Conservation (phyloP, 2,113 vertebrate species). For the Chascanopsetta lugubris region DNA sequence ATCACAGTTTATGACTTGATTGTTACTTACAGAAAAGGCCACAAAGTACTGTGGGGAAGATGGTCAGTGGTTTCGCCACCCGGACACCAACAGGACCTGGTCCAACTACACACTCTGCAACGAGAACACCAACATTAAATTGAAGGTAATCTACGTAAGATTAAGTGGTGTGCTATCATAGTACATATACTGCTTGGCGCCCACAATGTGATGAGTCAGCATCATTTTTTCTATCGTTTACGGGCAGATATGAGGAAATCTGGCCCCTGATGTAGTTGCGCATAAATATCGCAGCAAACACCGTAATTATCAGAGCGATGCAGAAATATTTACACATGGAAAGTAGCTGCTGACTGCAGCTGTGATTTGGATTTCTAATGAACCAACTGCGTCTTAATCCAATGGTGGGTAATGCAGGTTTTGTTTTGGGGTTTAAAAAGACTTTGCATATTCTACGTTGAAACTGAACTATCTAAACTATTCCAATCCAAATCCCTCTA, state of each 20-base stretch:
- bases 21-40: slow-evolving; percentile 84
- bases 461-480: neutral
- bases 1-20: slow-evolving; percentile 1
- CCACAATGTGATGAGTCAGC: slow-evolving; percentile 24
- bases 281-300: neutral
- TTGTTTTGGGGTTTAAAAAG: neutral
- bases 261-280: neutral
- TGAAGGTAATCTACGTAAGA: slow-evolving; percentile 82
- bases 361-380: neutral
- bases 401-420: too few relatives aligned
- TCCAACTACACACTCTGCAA: slow-evolving; percentile 96
- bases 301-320: slow-evolving; percentile 8
- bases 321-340: slow-evolving; percentile 12
- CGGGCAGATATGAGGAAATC: slow-evolving; percentile 9
- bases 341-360: neutral
- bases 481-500: neutral
- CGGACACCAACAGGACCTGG: slow-evolving; percentile 94
- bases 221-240: neutral
- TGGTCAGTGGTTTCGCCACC: slow-evolving; percentile 94
- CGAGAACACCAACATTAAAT: slow-evolving; percentile 88
- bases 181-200: slow-evolving; percentile 7
- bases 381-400: too few relatives aligned
- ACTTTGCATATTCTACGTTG: neutral
- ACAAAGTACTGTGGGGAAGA: slow-evolving; percentile 92
- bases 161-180: slow-evolving; percentile 11